These are phyloP conservation scores for Aleiodes leptofemur DNA, from an alignment of 2,888 invertebrate genomes.

Conservation along the genomic window DNA sequence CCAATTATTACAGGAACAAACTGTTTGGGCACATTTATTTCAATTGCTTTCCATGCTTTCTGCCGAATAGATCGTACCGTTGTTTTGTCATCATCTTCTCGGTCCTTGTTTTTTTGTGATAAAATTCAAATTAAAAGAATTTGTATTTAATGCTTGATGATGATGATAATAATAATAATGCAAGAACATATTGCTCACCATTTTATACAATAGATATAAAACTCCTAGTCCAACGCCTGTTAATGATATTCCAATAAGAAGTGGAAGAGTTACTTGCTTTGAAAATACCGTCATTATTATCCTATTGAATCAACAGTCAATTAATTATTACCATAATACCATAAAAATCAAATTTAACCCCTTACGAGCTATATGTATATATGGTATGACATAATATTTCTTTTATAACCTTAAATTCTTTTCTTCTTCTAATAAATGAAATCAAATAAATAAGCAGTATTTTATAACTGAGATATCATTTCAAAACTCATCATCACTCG, in stretches of 20 bases:
- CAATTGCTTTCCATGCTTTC: constrained; percentile 65
- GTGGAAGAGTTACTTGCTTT: constrained; percentile 74
- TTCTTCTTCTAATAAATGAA: too few relatives aligned
- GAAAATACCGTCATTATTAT: constrained; percentile 62
- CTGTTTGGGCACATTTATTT: constrained; percentile 80
- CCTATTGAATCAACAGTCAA: constrained; percentile 34
- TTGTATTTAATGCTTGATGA: too few relatives aligned
- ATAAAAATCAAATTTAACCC: too few relatives aligned
- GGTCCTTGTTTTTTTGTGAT: constrained; percentile 70
- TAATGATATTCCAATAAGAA: constrained; percentile 81
- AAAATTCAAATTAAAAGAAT: too few relatives aligned
- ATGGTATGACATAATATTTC: constrained; percentile 32
- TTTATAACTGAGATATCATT: too few relatives aligned
- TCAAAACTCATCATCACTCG: too few relatives aligned
- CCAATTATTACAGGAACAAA: constrained; percentile 84
- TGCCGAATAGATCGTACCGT: constrained; percentile 42
- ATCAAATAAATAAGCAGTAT: too few relatives aligned
- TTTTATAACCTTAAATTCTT: background rate
- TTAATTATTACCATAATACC: constrained; percentile 1
- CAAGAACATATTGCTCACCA: constrained; percentile 73
- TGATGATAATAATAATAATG: too few relatives aligned
- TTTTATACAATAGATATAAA: constrained; percentile 82
- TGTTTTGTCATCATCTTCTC: constrained; percentile 66
- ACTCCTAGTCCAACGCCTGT: constrained; percentile 84
- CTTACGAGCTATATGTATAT: too few relatives aligned